Evolutionary conservation across 2,113 vertebrate species (phyloP).

Genomic region (Tenebrosternarchus preto): DNA sequence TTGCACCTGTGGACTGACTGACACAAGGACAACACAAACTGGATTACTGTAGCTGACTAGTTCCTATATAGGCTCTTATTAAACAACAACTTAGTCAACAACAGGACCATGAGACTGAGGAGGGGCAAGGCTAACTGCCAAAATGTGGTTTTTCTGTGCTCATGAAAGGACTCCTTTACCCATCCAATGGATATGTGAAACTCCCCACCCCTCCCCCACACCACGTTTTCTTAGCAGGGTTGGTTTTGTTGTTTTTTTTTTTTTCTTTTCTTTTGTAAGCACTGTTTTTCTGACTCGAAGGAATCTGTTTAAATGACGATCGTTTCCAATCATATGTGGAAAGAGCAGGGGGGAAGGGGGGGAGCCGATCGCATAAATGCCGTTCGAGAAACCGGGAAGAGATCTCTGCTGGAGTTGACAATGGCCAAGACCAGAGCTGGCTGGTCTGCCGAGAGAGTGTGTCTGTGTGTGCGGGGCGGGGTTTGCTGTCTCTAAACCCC

Average conservation of each 20-base stretch:
- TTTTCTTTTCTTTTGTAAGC: constrained; percentile 33
- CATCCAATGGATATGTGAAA: constrained; percentile 17
- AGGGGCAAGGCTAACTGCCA: constrained; percentile 40
- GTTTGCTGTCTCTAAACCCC: constrained; percentile 75
- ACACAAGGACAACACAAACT: constrained; percentile 35
- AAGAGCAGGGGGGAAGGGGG: constrained; percentile 1
- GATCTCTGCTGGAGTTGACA: constrained; percentile 68
- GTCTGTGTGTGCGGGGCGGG: constrained; percentile 81
- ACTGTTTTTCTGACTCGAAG: constrained; percentile 51
- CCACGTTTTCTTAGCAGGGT: too few relatives aligned
- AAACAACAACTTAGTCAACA: constrained; percentile 50
- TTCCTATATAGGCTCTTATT: constrained; percentile 44
- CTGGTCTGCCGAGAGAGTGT: constrained; percentile 34
- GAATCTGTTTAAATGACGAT: constrained; percentile 19
- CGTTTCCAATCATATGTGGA: not conserved
- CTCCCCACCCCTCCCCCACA: constrained; percentile 27
- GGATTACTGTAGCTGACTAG: constrained; percentile 60
- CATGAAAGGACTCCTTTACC: constrained; percentile 23
- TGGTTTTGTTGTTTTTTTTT: constrained; percentile 47
- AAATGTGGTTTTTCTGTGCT: constrained; percentile 40
- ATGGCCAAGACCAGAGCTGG: constrained; percentile 44
- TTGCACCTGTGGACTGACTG: constrained; percentile 54
- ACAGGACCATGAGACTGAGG: constrained; percentile 39
- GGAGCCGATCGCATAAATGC: not conserved
- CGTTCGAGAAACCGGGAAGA: not conserved